Base-by-base conservation (phyloP, 2,113 vertebrate genomes). In the Octodon degus region DNA sequence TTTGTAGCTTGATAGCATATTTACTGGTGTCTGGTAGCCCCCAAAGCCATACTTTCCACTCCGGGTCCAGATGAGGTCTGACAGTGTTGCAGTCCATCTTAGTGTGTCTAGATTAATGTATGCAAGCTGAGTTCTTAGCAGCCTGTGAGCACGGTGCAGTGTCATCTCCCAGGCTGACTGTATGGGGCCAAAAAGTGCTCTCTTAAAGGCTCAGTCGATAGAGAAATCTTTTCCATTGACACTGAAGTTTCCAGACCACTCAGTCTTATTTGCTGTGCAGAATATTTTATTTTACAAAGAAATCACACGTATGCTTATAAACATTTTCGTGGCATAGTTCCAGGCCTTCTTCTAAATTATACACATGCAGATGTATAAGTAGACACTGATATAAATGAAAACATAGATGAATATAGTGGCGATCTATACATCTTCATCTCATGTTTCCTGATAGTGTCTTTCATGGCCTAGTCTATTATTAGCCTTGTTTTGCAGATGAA, bases 11-110 rank as follows among this genome's bases (percentile, higher is more conserved):
- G 70, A 82, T 91, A 93, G 87, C 92, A 55, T 88, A 80, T 97
- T 97, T 95, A 72, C 80, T 97, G 85, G 76, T 94, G 34, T 68
- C 80, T 60, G 67, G 93, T 97, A 86, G 47, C 62, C 95, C 89
- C 91, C 68, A 68, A 81, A 72, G 68, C 91, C 27, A 27, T 86
- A 27, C 81, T 97, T 90, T 32, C 63, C 16, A 65, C 22, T 85
- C 2, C 72, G 25, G 90, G 93, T 93, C 93, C 65, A 93, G 91
- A 95, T 89, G 85, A 94, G 83, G 76, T 88, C 86, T 94, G 95
- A 90, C 67, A 62, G 5, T 80, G 77, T 96, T 89, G 50, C 50
- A 74, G 53, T 86, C 58, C 84, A 70, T 96, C 85, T 86, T 79
- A 86, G 85, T 62, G 27, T 55, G 58, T 90, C 55, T 82, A 55